Evolutionary conservation across 2,888 invertebrate genomes (phyloP), one percentile per base, ranked within the genome.

Genomic region (Arge pagana): DNA sequence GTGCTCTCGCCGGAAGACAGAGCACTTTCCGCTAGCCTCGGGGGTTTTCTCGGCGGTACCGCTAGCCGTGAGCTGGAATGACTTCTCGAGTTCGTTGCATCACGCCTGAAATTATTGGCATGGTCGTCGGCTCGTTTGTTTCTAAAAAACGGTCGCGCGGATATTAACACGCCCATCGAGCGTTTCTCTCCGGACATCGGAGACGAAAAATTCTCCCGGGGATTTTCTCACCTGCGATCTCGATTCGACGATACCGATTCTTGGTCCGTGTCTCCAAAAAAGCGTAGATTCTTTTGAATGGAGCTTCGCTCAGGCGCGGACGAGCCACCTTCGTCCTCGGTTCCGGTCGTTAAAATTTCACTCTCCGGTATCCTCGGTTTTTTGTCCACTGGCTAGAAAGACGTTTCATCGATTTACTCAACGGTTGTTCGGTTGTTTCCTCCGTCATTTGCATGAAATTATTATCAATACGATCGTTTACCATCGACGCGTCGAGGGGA

Each of bases 221-320:
- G 13, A 8, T 8, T 31, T 3, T 15, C 16, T 4, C 5, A 74
- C 74, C 74, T 72, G 63, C 70, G 71, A 43, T 71, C 70, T 61
- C 70, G 70, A 49, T 70, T 70, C 23, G 74, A 75, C 41, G 74
- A 68, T 52, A 74, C 60, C 8, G 90, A 89, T 65, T 91, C 90
- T 54, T 83, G 81, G 70, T 91, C 90, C 7, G 90, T 90, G 76
- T 91, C 90, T 15, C 90, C 91, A 76, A 91, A 91, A 80, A 90
- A 91, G 42, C 91, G 84, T 8, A 90, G 82, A 77, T 84, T 90
- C 73, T 89, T 90, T 23, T 74, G 74, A 26, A 72, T 71, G 24
- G 72, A 74, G 48, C 65, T 68, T 54, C 74, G 66, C 62, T 74
- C 74, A 43, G 73, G 74, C 16, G 68, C 70, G 5, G 72, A 74